Evolutionary conservation across 2,888 invertebrate species (phyloP), one percentile per base, ranked within the genome.

Genomic region (Hybos culiciformis): DNA sequence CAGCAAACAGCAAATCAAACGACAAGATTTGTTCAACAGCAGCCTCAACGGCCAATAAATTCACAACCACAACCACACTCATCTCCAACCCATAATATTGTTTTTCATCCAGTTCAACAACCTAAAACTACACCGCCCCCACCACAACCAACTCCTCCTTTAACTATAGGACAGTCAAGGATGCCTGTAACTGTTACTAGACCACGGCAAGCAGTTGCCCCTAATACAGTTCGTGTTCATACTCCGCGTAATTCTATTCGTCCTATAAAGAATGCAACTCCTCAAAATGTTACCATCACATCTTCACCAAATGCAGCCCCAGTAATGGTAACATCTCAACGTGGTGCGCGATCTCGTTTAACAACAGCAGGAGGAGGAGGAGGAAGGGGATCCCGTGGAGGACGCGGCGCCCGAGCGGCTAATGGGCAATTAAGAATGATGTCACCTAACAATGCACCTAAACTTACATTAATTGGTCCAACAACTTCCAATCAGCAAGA

Each of bases 1-100:
- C 53, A 53, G 17, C 52, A 56, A n/a, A 18, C 18, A 34, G 4
- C 19, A 6, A 20, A 20, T 14, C 29, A 36, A n/a, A 2, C 36
- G n/a, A 20, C 36, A 12, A n/a, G 15, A 11, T n/a, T 12, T n/a
- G 7, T 17, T 11, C 7, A 31, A 31, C 31, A 31, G 15, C 31
- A 31, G 2, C 7, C 31, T 14, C 8, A 29, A 11, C 29, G 23
- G 5, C 9, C 23, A 7, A 7, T 23, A 23, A 23, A 29, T 29
- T 49, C 54, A 15, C 44, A 54, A 23, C 53, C 56, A 11, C 55
- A 56, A 38, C 53, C 54, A 56, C 61, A 46, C 42, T 50, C 43
- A 49, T 47, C 55, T 4, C 55, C 55, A 6, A 52, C 51, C 23
- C 61, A 60, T 20, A 53, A 54, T 7, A 49, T 46, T 24, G 38